Conservation (phyloP, 2,113 vertebrate genomes). For the Pongo pygmaeus region DNA sequence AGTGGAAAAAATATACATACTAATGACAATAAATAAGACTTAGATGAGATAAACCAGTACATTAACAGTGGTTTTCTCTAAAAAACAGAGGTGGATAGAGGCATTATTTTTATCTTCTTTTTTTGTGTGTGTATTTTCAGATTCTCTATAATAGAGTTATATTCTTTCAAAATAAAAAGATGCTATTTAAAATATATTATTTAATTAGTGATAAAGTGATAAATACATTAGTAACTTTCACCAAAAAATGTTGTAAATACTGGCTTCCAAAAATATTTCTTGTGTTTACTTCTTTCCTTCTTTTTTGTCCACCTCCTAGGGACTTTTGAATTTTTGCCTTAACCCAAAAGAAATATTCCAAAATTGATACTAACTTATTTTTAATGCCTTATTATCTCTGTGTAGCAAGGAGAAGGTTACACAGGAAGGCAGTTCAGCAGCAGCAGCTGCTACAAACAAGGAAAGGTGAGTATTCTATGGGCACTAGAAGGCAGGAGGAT, state of each 20-base stretch:
- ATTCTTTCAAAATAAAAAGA: background rate
- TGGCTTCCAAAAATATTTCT: background rate
- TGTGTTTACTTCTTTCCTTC: background rate
- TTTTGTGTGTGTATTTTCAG: background rate
- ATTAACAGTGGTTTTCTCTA: background rate
- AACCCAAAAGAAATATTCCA: background rate
- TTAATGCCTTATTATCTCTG: background rate
- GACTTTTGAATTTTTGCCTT: background rate
- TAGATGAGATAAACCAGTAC: background rate
- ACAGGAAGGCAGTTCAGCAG: background rate
- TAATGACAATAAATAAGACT: background rate
- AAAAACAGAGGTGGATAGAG: background rate
- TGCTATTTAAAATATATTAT: background rate
- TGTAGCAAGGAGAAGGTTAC: background rate
- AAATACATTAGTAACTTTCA: background rate
- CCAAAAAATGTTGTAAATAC: background rate
- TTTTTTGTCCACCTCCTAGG: background rate
- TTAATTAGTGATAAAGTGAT: background rate
- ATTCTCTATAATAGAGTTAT: background rate
- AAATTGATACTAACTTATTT: background rate
- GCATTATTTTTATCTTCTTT: background rate
- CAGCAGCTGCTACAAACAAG: background rate
- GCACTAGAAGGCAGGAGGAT: background rate
- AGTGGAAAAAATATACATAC: background rate
- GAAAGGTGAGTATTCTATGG: fast-evolving